Evolutionary conservation across 2,113 vertebrate genomes (phyloP), one percentile per base, ranked within the genome.

Genomic region (Paraplagusia blochii): DNA sequence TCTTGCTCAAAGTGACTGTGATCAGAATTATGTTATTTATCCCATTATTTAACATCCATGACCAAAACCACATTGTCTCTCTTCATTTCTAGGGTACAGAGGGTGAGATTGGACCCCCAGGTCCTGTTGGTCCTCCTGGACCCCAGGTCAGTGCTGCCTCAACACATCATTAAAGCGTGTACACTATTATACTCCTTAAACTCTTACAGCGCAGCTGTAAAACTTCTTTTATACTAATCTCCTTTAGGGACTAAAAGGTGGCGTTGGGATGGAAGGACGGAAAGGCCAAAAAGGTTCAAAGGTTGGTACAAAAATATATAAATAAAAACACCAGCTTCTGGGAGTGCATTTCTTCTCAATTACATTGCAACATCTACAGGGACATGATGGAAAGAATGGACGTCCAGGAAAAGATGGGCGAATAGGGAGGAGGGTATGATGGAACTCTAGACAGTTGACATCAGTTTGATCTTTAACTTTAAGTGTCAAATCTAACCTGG

Each of bases 251-350:
- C 45, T 69, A 36, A 84, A 47, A 6, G 92, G 93, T 53, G 53
- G 19, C 43, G 63, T 58, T 0, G 92, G 92, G 0, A 69, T 56
- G 18, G 78, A 75, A 62, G 92, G 92, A 52, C 60, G 64, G 43
- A 81, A 69, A 44, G 91, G 91, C 17, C 1, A 0, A 19, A 92
- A 90, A 82, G 92, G 91, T 82, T 82, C 87, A 15, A 94, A 93
- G 92, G 93, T 94, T 77, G 81, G 70, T 29, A 54, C 22, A 47
- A 29, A 29, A 29, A 29, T 6, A 6, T 29, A 29, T 29, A 29
- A 29, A 29, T 29, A 6, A 29, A 29, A 29, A 29, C 22, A 29
- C 22, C 22, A 29, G 22, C 6, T 29, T 29, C 36, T 11, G 36
- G 1, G 2, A 38, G 36, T 44, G 11, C 16, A 15, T 9, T n/a